A percentile compares a stretch with the other conserved stretches of the same genome.
These are phyloP conservation scores for Netelia fuscicornis DNA, from an alignment of 2,888 invertebrate genomes.

Conservation along the genomic window DNA sequence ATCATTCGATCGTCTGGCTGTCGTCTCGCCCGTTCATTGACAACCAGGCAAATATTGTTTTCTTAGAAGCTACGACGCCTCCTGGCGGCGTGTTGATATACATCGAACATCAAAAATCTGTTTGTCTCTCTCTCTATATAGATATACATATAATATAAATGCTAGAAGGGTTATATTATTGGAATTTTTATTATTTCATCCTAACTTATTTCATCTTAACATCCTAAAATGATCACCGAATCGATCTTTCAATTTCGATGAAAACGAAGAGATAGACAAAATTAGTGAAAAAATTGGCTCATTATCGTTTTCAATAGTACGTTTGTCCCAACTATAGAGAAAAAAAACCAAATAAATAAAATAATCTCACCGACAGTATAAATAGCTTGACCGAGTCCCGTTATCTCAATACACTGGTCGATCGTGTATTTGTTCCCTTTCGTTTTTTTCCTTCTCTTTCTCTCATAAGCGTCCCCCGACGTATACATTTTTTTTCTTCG, in stretches of 20 bases:
- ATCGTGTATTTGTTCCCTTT: slow-evolving; percentile 25
- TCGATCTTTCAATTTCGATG: slow-evolving; percentile 15
- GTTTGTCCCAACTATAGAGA: neutral
- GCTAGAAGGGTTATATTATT: no score
- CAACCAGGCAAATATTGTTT: slow-evolving; percentile 79
- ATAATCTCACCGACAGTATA: slow-evolving; percentile 39
- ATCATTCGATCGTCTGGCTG: slow-evolving; percentile 84
- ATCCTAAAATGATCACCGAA: no score
- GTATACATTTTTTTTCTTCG: slow-evolving; percentile 40
- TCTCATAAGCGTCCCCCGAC: slow-evolving; percentile 29
- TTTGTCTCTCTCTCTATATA: no score
- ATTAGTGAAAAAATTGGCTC: slow-evolving; percentile 23
- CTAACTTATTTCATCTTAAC: no score
- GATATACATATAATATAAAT: no score
- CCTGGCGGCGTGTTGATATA: neutral
- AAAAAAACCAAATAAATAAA: slow-evolving; percentile 9
- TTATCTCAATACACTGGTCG: slow-evolving; percentile 56
- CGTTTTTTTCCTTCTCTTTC: slow-evolving; percentile 12
- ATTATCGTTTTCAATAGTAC: slow-evolving; percentile 31
- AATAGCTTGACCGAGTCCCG: slow-evolving; percentile 65
- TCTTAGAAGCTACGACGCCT: slow-evolving; percentile 76
- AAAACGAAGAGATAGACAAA: slow-evolving; percentile 17
- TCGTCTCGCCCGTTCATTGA: slow-evolving; percentile 83
- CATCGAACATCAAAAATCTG: neutral
- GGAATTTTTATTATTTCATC: no score